Base-by-base conservation (phyloP, 2,888 invertebrate species). In the Mythimna ferrago region DNA sequence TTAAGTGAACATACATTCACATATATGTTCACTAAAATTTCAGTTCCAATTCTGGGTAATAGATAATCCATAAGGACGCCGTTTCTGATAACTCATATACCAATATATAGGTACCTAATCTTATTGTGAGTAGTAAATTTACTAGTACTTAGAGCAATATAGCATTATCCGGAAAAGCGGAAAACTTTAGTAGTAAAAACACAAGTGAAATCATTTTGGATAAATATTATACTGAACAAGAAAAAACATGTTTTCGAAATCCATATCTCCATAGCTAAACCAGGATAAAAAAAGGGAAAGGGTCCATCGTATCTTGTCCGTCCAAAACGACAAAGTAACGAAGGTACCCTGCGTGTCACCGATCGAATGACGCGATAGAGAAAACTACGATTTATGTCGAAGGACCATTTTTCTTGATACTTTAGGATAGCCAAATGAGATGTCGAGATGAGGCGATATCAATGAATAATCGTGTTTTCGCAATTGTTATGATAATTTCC, bases 281-380 rank as follows among this genome's bases (percentile, higher is more conserved):
- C 71, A 26, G 16, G 35, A 58, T 58, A 6, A 2, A 65, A 32
- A 32, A 70, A 19, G 2, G 21, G 35, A 61, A 57, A 65, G 64
- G 66, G 58, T 54, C 60, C 48, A n/a, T 61, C 66, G 38, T 69
- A 69, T 67, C 74, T 67, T 66, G 66, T 65, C 73, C 41, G 19
- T 62, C 54, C 56, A 35, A 72, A 67, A 75, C 63, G 73, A 58
- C 76, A 76, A 53, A 60, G 73, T 84, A 79, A 86, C 72, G 81
- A 83, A 79, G 81, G 85, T 85, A 57, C 57, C 51, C n/a, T 54
- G 0, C 60, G n/a, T 69, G 76, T 73, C 70, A 82, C 57, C 58
- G 87, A 83, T 85, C 72, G 76, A 56, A 63, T 77, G 79, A 73
- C 71, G 70, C 61, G 86, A 86, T 73, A 76, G 69, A 70, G 73